These are phyloP conservation scores for Callyntrura guangdongensis DNA, from an alignment of 2,888 invertebrate species.

Conservation along the genomic window DNA sequence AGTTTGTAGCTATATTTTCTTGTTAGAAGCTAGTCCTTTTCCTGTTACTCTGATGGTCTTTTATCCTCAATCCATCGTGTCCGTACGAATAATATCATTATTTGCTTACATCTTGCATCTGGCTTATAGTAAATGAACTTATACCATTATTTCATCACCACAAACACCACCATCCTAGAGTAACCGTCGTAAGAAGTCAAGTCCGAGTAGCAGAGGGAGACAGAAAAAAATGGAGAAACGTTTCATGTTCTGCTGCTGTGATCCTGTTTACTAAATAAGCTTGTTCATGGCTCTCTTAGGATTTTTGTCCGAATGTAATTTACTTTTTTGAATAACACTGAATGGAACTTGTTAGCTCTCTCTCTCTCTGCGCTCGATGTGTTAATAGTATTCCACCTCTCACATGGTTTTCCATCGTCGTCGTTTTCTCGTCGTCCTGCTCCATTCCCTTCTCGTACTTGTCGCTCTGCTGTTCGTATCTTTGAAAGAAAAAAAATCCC, in stretches of 20 bases:
- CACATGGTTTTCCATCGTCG: neutral
- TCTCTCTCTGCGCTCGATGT: too few relatives aligned
- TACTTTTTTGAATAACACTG: constrained; percentile 1
- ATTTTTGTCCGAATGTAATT: constrained; percentile 53
- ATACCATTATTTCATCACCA: neutral
- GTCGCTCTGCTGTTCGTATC: neutral
- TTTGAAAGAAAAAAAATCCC: neutral
- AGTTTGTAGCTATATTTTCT: too few relatives aligned
- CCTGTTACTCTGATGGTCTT: neutral
- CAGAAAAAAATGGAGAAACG: constrained; percentile 11
- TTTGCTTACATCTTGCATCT: neutral
- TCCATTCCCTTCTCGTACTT: neutral
- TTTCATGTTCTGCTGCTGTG: constrained; percentile 37
- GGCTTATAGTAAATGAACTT: neutral
- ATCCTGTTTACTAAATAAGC: constrained; percentile 61
- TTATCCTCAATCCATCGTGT: neutral
- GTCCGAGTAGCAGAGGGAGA: neutral
- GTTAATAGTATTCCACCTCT: too few relatives aligned
- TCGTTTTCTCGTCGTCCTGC: neutral
- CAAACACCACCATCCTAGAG: neutral
- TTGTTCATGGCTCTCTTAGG: constrained; percentile 39
- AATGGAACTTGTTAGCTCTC: constrained; percentile 36
- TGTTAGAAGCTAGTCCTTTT: neutral
- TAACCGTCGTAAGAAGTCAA: neutral
- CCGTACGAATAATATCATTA: neutral